Base-by-base conservation (phyloP, 2,888 invertebrate genomes). In the Scaptomyza flava region DNA sequence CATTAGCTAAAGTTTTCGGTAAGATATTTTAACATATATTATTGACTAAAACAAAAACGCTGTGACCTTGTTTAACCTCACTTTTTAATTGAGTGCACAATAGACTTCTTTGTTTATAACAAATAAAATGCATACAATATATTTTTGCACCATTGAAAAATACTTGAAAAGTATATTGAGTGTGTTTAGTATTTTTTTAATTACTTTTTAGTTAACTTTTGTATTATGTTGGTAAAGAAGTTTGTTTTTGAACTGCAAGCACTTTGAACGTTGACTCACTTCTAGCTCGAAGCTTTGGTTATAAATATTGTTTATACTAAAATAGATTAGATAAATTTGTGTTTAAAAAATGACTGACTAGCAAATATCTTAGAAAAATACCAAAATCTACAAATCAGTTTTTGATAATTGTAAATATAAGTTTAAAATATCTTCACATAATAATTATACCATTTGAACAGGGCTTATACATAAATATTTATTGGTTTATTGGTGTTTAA, bases 181-280 rank as follows among this genome's bases (percentile, higher is more conserved):
- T 52, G 27, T 30, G 20, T 36, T 64, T 9, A 53, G 12, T 8
- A 1, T 53, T 42, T 36, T 42, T 8, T 68, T 48, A 52, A 12
- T 33, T 50, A 1, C 12, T 46, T 52, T 64, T 43, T 8, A 20
- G n/a, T 1, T 38, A 48, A 36, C 57, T 51, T 56, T 14, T 42
- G 27, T 27, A 57, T 47, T 72, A 58, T 23, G 5, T 14, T 9
- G 20, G 30, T n/a, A 30, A 43, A 38, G n/a, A 60, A 30, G 8
- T 46, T 46, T 31, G 14, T 20, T 9, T 27, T 62, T 41, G 6
- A n/a, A 42, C 14, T 42, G 41, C 8, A 14, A 33, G 43, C 27
- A 70, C 54, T 58, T 65, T 61, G 77, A 45, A 31, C 61, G 61
- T 59, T 73, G 73, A 73, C 33, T 73, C 73, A 73, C 41, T 56